Conservation (phyloP, 2,888 invertebrate genomes). For the Lordiphosa fenestrarum region DNA sequence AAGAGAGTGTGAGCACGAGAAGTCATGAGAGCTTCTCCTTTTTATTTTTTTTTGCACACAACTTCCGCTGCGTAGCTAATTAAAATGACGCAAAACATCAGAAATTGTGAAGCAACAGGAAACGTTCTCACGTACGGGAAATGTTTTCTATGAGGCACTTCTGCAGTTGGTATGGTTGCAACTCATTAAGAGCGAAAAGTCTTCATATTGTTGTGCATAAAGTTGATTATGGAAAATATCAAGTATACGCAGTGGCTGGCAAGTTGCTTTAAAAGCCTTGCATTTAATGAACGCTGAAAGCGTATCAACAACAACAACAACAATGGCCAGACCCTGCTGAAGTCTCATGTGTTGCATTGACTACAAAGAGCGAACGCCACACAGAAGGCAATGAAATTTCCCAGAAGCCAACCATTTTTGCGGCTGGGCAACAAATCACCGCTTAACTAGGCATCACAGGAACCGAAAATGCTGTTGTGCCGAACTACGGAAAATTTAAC, state of each 20-base stretch:
- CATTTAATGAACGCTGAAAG: no score
- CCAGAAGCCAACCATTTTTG: no score
- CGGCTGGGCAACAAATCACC: no score
- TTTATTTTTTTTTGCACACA: slow-evolving; percentile 34
- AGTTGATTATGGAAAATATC: slow-evolving; percentile 2
- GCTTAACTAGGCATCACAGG: no score
- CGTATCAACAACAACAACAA: no score
- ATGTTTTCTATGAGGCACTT: slow-evolving; percentile 3
- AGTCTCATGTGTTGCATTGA: no score
- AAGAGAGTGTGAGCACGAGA: slow-evolving; percentile 17
- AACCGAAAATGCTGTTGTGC: no score
- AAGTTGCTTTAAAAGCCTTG: neutral
- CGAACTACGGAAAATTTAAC: no score
- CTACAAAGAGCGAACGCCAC: no score
- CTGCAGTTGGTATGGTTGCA: neutral
- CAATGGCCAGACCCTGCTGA: no score
- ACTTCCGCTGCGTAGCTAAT: slow-evolving; percentile 66
- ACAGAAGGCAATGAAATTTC: no score
- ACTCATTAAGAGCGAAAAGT: slow-evolving; percentile 21
- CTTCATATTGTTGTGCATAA: neutral
- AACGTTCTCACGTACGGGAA: slow-evolving; percentile 29
- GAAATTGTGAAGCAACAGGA: slow-evolving; percentile 40
- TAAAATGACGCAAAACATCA: slow-evolving; percentile 66
- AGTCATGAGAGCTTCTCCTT: neutral
- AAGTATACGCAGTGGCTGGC: slow-evolving; percentile 1